A percentile compares a stretch with the other conserved stretches of the same genome.
Conservation (phyloP, 2,113 vertebrate genomes). For the Microtus montanus region DNA sequence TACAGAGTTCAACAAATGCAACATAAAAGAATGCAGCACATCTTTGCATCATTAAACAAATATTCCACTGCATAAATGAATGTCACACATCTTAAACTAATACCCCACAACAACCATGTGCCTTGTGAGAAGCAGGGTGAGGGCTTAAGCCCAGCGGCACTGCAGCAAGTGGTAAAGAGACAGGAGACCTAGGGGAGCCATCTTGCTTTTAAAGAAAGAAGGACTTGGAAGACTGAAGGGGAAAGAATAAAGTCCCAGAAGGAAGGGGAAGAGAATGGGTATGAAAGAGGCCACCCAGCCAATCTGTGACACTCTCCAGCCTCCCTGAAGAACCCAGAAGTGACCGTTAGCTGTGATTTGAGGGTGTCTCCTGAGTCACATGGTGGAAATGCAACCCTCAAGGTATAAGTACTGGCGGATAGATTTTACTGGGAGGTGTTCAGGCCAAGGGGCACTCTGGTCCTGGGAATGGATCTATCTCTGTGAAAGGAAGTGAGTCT, state of each 20-base stretch:
- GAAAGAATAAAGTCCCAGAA: neutral
- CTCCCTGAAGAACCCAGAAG: neutral
- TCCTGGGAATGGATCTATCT: too few species aligned
- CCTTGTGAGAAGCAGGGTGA: neutral
- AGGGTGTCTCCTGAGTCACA: neutral
- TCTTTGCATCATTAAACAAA: too few species aligned
- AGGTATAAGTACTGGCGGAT: neutral
- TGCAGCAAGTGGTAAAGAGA: neutral
- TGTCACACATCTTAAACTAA: too few species aligned
- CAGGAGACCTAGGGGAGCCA: too few species aligned
- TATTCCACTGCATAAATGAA: too few species aligned
- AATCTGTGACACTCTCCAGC: accelerated
- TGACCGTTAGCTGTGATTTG: neutral
- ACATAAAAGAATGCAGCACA: too few species aligned
- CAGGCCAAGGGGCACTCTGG: neutral
- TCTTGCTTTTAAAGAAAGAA: neutral
- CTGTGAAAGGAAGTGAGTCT: neutral
- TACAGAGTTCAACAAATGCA: too few species aligned
- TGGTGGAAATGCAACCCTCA: neutral
- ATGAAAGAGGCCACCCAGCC: neutral
- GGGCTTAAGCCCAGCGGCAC: neutral
- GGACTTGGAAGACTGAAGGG: too few species aligned
- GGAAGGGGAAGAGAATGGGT: neutral
- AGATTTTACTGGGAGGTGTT: neutral
- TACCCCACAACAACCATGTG: too few species aligned